phyloP scores from a whole-genome alignment of 2,113 vertebrate genomes.

The Poeciliopsis retropinna region DNA sequence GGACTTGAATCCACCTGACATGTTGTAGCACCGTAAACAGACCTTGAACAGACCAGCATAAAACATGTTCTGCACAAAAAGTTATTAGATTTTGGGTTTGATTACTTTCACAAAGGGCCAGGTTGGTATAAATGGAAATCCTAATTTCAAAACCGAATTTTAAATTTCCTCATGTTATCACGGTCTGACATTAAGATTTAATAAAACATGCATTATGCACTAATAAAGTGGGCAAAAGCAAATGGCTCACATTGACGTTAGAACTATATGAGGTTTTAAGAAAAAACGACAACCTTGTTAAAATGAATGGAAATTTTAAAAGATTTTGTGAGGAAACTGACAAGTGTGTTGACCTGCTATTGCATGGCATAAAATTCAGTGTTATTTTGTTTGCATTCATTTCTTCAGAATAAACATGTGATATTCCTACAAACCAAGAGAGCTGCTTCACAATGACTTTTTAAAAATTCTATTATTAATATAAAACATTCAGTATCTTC shows the following conservation, averaged over 20 bases:
- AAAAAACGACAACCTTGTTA: not conserved
- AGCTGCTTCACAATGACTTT: not conserved
- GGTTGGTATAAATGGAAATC: too few relatives aligned
- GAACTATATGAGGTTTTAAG: not conserved
- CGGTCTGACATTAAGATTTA: too few relatives aligned
- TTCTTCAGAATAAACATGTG: conserved; percentile 38
- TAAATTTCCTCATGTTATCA: too few relatives aligned
- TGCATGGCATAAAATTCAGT: not conserved
- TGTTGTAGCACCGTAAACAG: not conserved
- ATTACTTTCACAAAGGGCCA: too few relatives aligned
- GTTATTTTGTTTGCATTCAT: conserved; percentile 26
- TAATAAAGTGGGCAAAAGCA: not conserved
- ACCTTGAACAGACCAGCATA: too few relatives aligned
- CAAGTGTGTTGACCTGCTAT: not conserved
- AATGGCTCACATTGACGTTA: not conserved
- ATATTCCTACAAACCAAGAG: not conserved
- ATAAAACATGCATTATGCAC: not conserved
- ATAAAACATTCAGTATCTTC: too few relatives aligned
- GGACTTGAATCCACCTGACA: not conserved
- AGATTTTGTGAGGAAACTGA: not conserved
- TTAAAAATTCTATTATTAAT: conserved; percentile 2
- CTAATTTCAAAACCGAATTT: too few relatives aligned
- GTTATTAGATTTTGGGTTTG: too few relatives aligned
- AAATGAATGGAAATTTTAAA: not conserved
- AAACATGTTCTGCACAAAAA: too few relatives aligned